phyloP scores from a whole-genome alignment of 2,797 vertebrate species.

The Tokudaia muenninki region DNA sequence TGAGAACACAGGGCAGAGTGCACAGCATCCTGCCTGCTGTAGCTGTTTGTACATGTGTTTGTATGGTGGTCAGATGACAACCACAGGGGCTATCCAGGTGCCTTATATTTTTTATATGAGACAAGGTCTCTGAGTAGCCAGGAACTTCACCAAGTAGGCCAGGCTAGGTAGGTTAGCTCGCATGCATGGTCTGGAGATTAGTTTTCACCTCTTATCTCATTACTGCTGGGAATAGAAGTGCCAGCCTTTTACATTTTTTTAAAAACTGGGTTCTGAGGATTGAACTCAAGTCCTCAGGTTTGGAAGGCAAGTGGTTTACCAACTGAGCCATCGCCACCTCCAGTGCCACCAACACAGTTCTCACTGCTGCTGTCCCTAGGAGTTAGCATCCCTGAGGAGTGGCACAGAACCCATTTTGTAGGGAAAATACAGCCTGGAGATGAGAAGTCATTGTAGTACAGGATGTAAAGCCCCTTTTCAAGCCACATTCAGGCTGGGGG shows the following conservation, averaged over 20 bases:
- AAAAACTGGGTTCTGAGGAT: not conserved
- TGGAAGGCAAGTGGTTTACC: not conserved
- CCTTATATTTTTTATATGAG: not conserved
- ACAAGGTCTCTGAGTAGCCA: not conserved
- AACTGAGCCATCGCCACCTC: not conserved
- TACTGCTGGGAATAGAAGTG: not conserved
- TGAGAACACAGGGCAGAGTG: not conserved
- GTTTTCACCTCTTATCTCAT: not conserved
- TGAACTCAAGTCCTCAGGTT: not conserved
- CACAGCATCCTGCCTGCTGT: not conserved
- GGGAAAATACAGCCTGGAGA: not conserved
- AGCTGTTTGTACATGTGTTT: not conserved
- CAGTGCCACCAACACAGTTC: accelerated
- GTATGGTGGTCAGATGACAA: not conserved
- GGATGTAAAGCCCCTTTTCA: not conserved
- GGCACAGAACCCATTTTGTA: not conserved
- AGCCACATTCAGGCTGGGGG: not conserved
- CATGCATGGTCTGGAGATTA: not conserved
- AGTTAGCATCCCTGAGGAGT: not conserved
- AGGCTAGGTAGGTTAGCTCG: not conserved
- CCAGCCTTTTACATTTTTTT: not conserved
- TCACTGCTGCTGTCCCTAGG: not conserved
- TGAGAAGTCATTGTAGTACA: not conserved
- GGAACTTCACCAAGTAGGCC: not conserved
- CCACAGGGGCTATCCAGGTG: not conserved